Conservation (phyloP, 2,113 vertebrate genomes). For the Orthonyx spaldingii region DNA sequence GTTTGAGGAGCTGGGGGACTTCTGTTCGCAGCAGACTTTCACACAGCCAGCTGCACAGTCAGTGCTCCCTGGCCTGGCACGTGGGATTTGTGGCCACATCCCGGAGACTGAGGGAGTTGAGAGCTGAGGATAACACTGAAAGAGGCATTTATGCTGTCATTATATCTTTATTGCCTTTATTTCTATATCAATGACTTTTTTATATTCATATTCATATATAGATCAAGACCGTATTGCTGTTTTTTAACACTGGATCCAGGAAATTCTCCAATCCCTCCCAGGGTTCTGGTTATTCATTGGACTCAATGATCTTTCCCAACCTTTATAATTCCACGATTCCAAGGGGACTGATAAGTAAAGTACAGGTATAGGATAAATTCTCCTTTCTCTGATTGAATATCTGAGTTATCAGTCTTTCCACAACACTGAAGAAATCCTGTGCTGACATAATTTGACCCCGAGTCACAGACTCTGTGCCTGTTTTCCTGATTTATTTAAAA, state of each 20-base stretch:
- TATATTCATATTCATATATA: not conserved
- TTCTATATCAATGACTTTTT: not conserved
- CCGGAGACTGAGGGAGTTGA: not conserved
- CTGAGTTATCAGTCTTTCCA: not conserved
- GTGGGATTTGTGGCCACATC: not conserved
- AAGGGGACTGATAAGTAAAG: not conserved
- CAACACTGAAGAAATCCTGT: slow-evolving; percentile 47
- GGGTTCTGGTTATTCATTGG: not conserved
- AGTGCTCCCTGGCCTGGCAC: not conserved
- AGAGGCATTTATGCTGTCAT: not conserved
- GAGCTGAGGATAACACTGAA: not conserved
- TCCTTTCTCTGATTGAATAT: not conserved
- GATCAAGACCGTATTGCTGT: not conserved
- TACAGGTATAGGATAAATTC: slow-evolving; percentile 23
- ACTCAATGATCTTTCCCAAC: not conserved
- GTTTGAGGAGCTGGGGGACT: not conserved
- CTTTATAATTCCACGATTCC: not conserved
- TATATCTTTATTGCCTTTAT: not conserved
- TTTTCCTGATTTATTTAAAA: not conserved
- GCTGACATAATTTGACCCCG: not conserved
- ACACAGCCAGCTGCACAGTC: rapidly evolving
- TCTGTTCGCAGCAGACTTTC: not conserved
- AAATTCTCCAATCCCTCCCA: not conserved
- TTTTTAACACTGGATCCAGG: not conserved
- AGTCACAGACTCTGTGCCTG: not conserved